phyloP scores from a whole-genome alignment of 2,113 vertebrate species.

The Diadophis punctatus region DNA sequence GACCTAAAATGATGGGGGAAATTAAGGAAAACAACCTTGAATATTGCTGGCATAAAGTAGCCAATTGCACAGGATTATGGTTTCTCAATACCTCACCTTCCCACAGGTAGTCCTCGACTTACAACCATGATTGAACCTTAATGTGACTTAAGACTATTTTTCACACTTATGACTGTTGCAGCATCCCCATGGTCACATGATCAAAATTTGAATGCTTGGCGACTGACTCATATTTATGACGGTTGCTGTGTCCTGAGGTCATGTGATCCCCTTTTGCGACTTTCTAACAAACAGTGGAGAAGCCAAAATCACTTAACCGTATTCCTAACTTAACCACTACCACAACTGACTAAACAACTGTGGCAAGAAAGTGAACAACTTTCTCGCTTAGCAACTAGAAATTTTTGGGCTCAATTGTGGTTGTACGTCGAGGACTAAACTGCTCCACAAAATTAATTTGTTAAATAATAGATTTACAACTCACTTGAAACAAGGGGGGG shows the following conservation, averaged over 20 bases:
- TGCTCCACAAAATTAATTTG: not conserved
- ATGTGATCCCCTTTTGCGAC: not conserved
- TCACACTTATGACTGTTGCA: not conserved
- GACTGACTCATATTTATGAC: not conserved
- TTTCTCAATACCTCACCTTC: not conserved
- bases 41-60: not conserved
- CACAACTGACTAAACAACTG: not conserved
- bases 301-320: not conserved
- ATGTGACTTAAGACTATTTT: not conserved
- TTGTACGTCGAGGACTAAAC: fast-evolving
- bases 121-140: not conserved
- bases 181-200: not conserved
- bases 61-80: not conserved
- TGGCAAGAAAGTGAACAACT: not conserved
- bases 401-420: not conserved
- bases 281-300: not conserved
- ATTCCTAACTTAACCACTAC: not conserved
- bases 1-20: fast-evolving
- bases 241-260: not conserved
- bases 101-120: not conserved
- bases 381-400: not conserved
- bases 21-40: fast-evolving
- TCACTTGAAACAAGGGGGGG: not conserved
- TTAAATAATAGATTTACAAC: not conserved
- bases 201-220: not conserved